phyloP scores from a whole-genome alignment of 64 coral and sea anemone genomes.

The Acropora yongei region DNA sequence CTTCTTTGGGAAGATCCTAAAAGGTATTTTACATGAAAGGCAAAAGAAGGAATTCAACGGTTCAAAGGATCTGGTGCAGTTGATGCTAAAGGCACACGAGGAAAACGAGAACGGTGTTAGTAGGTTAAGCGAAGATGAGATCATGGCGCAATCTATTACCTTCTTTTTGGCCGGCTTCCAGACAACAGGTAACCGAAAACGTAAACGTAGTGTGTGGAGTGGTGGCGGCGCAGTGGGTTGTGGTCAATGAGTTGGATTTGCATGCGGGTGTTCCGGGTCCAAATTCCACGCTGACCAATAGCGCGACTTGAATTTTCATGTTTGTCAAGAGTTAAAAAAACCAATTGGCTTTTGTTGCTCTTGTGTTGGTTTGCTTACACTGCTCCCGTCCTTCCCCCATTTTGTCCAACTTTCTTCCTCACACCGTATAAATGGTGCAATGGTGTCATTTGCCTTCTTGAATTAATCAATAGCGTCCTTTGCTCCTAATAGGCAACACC shows the following conservation, averaged over 20 bases:
- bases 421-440: no score
- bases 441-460: no score
- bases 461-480: not conserved
- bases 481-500: conserved; percentile 9
- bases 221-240: no score
- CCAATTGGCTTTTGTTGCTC: not conserved
- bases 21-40: conserved; percentile 53
- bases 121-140: conserved; percentile 67
- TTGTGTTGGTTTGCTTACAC: not conserved
- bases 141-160: conserved; percentile 70
- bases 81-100: conserved; percentile 87
- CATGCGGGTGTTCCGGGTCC: no score
- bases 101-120: conserved; percentile 56
- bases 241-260: no score
- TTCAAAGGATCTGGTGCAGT: conserved; percentile 60
- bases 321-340: no score
- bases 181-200: conserved; percentile 57
- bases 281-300: no score
- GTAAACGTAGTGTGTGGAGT: no score
- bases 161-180: conserved; percentile 79
- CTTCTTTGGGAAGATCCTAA: conserved; percentile 45
- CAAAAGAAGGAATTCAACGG: not conserved
- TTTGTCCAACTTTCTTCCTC: no score
- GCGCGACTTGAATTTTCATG: no score
- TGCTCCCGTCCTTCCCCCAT: no score